A percentile compares a stretch with the other conserved stretches of the same genome.
These are phyloP conservation scores for Sminthurides aquaticus DNA, from an alignment of 2,888 invertebrate genomes.

Conservation along the genomic window DNA sequence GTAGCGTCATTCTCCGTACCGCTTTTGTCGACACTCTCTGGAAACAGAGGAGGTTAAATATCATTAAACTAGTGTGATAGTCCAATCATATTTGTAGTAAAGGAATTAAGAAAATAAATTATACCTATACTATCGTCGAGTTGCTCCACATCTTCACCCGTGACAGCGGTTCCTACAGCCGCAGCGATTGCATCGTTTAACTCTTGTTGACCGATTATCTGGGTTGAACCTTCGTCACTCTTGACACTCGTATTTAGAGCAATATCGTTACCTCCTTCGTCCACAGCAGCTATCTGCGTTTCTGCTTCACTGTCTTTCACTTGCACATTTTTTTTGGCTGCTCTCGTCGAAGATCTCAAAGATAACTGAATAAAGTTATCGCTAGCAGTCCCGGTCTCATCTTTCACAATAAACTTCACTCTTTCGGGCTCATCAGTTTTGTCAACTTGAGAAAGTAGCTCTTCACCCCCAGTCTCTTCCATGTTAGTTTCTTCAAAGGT, in stretches of 20 bases:
- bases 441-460: background rate
- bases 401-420: background rate
- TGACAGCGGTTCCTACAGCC: background rate
- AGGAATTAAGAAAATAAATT: too few species aligned
- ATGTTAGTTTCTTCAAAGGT: background rate
- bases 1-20: too few species aligned
- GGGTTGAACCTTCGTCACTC: background rate
- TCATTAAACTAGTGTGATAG: too few species aligned
- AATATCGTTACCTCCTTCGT: background rate
- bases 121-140: too few species aligned
- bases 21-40: too few species aligned
- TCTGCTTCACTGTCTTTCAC: too few species aligned
- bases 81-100: too few species aligned
- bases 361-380: background rate
- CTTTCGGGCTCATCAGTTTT: background rate
- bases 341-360: background rate
- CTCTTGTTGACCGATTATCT: background rate
- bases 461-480: background rate
- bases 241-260: background rate
- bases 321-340: background rate
- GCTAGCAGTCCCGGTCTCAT: background rate
- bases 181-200: background rate
- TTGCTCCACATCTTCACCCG: background rate
- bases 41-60: too few species aligned
- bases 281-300: too few species aligned